phyloP scores from a whole-genome alignment of 2,797 vertebrate species.

The Syngnathus rostellatus region DNA sequence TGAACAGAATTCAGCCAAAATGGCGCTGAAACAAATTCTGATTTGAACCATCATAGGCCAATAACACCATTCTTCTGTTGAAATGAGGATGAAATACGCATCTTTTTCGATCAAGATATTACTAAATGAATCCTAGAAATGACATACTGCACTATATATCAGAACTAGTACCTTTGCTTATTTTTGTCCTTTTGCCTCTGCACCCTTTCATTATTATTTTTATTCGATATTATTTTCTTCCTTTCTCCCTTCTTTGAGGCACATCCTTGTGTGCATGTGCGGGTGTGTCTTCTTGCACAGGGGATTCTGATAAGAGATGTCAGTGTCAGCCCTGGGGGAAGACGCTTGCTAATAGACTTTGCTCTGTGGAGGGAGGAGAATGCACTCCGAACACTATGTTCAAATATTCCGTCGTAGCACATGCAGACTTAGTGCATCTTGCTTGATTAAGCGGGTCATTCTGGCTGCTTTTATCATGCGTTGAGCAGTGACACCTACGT shows the following conservation, averaged over 20 bases:
- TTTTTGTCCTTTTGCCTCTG: neutral
- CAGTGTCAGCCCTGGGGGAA: constrained; percentile 48
- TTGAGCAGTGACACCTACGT: too few relatives aligned
- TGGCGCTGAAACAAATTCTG: too few relatives aligned
- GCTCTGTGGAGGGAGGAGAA: constrained; percentile 31
- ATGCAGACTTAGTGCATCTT: neutral
- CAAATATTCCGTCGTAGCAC: constrained; percentile 13
- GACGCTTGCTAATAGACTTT: constrained; percentile 36
- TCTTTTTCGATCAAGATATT: too few relatives aligned
- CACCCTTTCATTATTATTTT: neutral
- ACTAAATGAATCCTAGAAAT: too few relatives aligned
- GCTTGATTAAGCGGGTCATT: neutral
- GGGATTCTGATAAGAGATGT: constrained; percentile 46
- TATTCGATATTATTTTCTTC: neutral
- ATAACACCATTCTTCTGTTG: too few relatives aligned
- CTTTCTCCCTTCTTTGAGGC: neutral
- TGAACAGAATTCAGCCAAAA: too few relatives aligned
- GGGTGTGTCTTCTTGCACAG: constrained; percentile 2
- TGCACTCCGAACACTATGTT: constrained; percentile 13
- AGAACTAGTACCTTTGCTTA: neutral
- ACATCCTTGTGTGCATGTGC: neutral
- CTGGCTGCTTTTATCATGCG: neutral
- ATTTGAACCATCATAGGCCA: too few relatives aligned
- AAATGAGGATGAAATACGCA: too few relatives aligned
- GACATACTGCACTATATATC: too few relatives aligned